Base-by-base conservation (phyloP, 1,140 invertebrate species). In the Hormaphis cornu region DNA sequence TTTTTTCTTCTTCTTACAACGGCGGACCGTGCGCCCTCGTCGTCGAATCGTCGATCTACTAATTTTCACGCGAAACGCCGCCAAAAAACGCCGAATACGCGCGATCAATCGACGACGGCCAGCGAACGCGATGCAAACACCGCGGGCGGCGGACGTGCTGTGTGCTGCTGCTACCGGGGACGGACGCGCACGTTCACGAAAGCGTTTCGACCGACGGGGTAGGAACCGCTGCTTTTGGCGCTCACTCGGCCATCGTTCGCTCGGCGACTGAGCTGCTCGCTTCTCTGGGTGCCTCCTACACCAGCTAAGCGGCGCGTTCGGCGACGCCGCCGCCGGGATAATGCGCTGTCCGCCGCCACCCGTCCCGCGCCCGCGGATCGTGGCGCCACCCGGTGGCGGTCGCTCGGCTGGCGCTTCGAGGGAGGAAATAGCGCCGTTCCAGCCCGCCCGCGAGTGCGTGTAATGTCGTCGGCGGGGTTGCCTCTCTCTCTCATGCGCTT, bases 401-500 rank as follows among this genome's bases (percentile, higher is more conserved):
- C 48, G 59, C 53, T n/a, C 28, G 40, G n/a, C 22, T n/a, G 18
- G 40, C 59, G 40, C 28, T n/a, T n/a, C 61, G 46, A 18, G 9
- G 9, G 48, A 8, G n/a, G n/a, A n/a, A 24, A 35, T 20, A 14
- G 24, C 12, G 22, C 37, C 50, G 50, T 14, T 22, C 50, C 46
- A 18, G 10, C 10, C 44, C 18, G 7, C 56, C 14, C 3, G 2
- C 56, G 22, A 20, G 20, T 14, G 54, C 33, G 28, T 58, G 30
- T 58, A n/a, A n/a, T n/a, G n/a, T n/a, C 20, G 35, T 35, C 20
- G 22, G 58, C 40, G 58, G 58, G n/a, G n/a, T n/a, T n/a, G n/a
- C n/a, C n/a, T n/a, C n/a, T n/a, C n/a, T 63, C 26, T 63, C 59
- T 63, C 59, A 33, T 24, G 59, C 59, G 59, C 42, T 63, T 63